Evolutionary conservation across 2,888 invertebrate species (phyloP), one percentile per base, ranked within the genome.

Genomic region (Oscheius onirici): DNA sequence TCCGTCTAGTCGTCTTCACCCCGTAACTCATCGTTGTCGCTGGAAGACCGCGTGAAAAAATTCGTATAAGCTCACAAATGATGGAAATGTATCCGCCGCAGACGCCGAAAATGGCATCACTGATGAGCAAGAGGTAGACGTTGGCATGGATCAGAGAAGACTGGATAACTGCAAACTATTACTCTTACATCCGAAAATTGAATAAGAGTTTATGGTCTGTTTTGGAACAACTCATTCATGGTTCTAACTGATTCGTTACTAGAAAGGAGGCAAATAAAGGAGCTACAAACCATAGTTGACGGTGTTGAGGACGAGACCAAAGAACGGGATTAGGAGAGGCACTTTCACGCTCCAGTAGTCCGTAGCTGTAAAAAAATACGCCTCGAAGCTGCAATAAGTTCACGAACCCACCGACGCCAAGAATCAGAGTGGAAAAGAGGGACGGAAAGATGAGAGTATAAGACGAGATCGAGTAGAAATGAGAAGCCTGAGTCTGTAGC

Each of bases 301-400:
- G 40, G 81, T 78, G 40, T 76, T 74, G 11, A 88, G 55, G 46
- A 88, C 71, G 13, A 85, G 78, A 2, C 89, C 89, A 28, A 88
- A 58, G 57, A 86, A 81, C 2, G 89, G 88, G 28, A 88, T 77
- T n/a, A 89, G 70, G n/a, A 89, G 79, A 8, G 89, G 87, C n/a
- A 87, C 77, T 78, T 89, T 89, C 17, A 88, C 81, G 52, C 87
- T 88, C 76, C 87, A 86, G 68, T 81, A 83, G 79, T 89, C 89
- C 24, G 87, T 84, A 67, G 86, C 86, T 86, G 51, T 72, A 78
- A 79, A 54, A 20, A 44, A 5, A 54, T 6, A 10, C 20, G 20
- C 10, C 13, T 22, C 10, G 20, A 54, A 28, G 3, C 24, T 26
- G 15, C 6, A 26, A 20, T 26, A 54, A 10, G 5, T 22, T 54